Percentiles rank a stretch among this genome's conserved stretches.
Conservation (phyloP, 1,140 invertebrate genomes). For the Venustaconcha ellipsiformis region DNA sequence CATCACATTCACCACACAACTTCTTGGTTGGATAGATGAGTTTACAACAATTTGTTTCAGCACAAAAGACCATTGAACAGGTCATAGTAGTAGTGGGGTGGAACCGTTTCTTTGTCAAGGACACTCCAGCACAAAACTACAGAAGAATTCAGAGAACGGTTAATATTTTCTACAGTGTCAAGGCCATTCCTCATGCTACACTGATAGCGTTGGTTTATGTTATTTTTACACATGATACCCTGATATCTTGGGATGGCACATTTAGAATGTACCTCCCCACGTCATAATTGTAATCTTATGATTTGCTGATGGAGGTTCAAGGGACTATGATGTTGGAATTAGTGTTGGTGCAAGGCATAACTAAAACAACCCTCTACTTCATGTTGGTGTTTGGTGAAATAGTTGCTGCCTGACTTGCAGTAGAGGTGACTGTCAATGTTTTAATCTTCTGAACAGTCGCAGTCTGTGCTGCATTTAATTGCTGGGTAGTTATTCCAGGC, state of each 20-base stretch:
- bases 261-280: not conserved
- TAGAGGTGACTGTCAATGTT: not conserved
- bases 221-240: slow-evolving; percentile 16
- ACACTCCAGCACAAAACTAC: not conserved
- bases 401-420: not conserved
- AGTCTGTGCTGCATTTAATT: not conserved
- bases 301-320: slow-evolving; percentile 16
- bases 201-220: slow-evolving; percentile 17
- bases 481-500: not conserved
- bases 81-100: slow-evolving; percentile 36
- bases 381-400: not conserved
- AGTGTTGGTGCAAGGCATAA: not conserved
- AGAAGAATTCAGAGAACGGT: not conserved
- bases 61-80: slow-evolving; percentile 42
- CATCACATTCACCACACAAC: slow-evolving; percentile 30
- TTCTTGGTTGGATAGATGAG: slow-evolving; percentile 33
- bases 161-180: not conserved
- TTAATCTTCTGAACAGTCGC: no score
- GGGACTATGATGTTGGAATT: not conserved
- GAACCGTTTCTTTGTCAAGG: slow-evolving; percentile 14
- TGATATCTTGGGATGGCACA: slow-evolving; percentile 42
- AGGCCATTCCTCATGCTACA: slow-evolving; percentile 4
- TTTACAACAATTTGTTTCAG: slow-evolving; percentile 33
- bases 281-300: slow-evolving; percentile 6
- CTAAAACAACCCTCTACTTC: not conserved